Evolutionary conservation across 2,797 vertebrate genomes (phyloP).

Genomic region (Sebastes oblongus): DNA sequence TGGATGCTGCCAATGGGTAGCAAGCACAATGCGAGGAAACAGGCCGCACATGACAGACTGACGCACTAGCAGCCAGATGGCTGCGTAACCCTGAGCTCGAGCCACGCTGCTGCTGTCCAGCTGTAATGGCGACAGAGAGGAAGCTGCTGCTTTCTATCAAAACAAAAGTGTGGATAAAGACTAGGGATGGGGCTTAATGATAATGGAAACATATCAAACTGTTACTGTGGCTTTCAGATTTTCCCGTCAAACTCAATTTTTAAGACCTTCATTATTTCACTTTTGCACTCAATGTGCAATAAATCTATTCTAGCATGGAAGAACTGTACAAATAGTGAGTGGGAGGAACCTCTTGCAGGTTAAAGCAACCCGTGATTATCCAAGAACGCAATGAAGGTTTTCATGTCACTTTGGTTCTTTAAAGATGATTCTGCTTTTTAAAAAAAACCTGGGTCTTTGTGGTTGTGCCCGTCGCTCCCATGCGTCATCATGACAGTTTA

Average conservation of each 20-base stretch:
- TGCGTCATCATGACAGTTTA: not conserved
- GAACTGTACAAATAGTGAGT: not conserved
- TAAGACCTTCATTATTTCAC: too few relatives aligned
- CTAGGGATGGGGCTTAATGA: not conserved
- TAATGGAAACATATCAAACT: slow-evolving; percentile 13
- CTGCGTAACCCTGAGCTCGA: slow-evolving; percentile 49
- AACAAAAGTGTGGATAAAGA: slow-evolving; percentile 50
- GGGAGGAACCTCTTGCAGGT: not conserved
- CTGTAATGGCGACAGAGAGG: slow-evolving; percentile 46
- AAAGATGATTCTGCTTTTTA: not conserved
- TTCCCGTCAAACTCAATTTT: too few relatives aligned
- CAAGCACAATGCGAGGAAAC: slow-evolving; percentile 80
- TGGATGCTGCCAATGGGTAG: slow-evolving; percentile 19
- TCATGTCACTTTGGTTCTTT: not conserved
- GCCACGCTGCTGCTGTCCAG: slow-evolving; percentile 30
- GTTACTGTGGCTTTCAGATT: not conserved
- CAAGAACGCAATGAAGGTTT: not conserved
- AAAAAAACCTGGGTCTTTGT: not conserved
- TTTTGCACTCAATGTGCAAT: not conserved
- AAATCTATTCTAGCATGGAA: not conserved
- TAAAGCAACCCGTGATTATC: not conserved
- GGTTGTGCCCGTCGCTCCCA: not conserved
- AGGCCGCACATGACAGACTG: slow-evolving; percentile 58
- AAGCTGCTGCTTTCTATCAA: slow-evolving; percentile 63
- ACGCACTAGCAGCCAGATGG: slow-evolving; percentile 74